A percentile compares a stretch with the other conserved stretches of the same genome.
These are phyloP conservation scores for Cheilosia grossa DNA, from an alignment of 2,888 invertebrate species.

Conservation along the genomic window DNA sequence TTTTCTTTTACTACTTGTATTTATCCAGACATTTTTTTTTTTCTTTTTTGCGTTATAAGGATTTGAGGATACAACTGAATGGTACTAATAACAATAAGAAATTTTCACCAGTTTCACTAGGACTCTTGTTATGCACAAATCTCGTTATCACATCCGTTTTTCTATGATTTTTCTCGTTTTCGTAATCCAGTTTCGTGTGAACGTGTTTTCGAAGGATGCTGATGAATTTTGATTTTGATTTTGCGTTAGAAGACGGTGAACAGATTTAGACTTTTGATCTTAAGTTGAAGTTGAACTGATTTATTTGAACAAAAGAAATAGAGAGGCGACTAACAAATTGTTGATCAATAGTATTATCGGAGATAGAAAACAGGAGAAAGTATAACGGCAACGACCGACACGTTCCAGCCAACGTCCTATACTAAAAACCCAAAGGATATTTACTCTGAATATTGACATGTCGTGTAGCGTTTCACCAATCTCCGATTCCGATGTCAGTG, in stretches of 20 bases:
- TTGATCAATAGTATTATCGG: conserved; percentile 72
- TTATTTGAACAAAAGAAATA: conserved; percentile 34
- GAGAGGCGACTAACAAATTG: conserved; percentile 66
- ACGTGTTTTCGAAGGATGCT: conserved; percentile 16
- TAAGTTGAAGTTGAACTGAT: conserved; percentile 2
- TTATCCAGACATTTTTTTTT: conserved; percentile 34
- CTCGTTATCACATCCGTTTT: conserved; percentile 61
- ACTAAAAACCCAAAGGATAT: conserved; percentile 72
- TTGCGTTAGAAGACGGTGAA: background rate
- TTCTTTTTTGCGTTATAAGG: conserved; percentile 1
- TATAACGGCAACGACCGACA: conserved; percentile 75
- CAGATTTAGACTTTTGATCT: conserved; percentile 1
- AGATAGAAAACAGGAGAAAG: conserved; percentile 74
- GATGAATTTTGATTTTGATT: background rate
- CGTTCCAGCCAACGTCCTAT: conserved; percentile 76
- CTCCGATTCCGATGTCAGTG: conserved; percentile 20
- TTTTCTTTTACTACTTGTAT: conserved; percentile 12
- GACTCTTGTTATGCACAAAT: conserved; percentile 57
- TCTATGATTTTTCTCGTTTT: conserved; percentile 44
- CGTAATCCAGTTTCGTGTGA: conserved; percentile 58
- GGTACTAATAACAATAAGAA: conserved; percentile 7
- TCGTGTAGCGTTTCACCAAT: conserved; percentile 52
- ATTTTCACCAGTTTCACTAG: conserved; percentile 64
- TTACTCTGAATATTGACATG: conserved; percentile 61
- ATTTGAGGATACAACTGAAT: conserved; percentile 10